A percentile compares a stretch with the other conserved stretches of the same genome.
phyloP scores from a whole-genome alignment of 1,140 invertebrate species.

The Pristionchus pacificus region DNA sequence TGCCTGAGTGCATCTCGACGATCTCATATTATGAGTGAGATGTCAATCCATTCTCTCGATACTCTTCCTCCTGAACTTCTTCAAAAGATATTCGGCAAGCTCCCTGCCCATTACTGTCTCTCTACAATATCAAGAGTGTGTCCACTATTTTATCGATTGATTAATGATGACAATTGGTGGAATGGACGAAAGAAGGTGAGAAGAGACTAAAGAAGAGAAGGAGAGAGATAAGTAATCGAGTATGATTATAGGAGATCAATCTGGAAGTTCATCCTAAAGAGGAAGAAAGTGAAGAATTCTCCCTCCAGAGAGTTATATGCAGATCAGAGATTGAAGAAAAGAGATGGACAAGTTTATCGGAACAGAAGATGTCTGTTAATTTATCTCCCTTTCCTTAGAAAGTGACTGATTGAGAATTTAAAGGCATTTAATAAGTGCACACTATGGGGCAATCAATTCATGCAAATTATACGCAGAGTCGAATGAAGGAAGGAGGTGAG shows the following conservation, averaged over 20 bases:
- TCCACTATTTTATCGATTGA: too few species aligned
- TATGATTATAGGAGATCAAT: neutral
- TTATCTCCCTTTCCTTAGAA: neutral
- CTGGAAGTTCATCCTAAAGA: neutral
- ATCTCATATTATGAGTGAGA: conserved; percentile 3
- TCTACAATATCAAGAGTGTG: too few species aligned
- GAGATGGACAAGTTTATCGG: neutral
- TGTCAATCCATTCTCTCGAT: conserved; percentile 25
- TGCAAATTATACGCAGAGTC: neutral
- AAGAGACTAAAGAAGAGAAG: too few species aligned
- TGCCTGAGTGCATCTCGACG: too few species aligned
- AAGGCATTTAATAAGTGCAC: neutral
- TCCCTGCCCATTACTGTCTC: too few species aligned
- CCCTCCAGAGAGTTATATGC: neutral
- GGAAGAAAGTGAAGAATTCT: neutral
- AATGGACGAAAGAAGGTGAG: too few species aligned
- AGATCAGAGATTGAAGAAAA: neutral
- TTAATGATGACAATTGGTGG: too few species aligned
- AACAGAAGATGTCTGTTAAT: neutral
- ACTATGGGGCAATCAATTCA: neutral
- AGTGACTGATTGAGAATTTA: neutral
- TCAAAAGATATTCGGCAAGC: conserved; percentile 19
- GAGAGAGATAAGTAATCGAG: too few species aligned
- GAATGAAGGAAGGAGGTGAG: neutral
- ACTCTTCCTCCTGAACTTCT: conserved; percentile 25